A percentile compares a stretch with the other conserved stretches of the same genome.
Evolutionary conservation across 2,888 invertebrate genomes (phyloP).

Genomic region (Noctua fimbriata): DNA sequence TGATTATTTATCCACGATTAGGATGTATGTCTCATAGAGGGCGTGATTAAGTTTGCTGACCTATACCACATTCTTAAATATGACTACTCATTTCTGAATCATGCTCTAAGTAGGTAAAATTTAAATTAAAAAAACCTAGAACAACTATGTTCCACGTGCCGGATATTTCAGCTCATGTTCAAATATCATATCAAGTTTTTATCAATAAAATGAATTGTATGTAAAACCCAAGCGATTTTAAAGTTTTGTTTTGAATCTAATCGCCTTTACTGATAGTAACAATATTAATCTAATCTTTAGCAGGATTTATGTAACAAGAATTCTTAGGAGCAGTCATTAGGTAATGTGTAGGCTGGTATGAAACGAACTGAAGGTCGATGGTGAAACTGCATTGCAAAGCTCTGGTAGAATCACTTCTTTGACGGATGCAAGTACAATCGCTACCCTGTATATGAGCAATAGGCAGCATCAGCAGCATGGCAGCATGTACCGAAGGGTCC

Average conservation of each 20-base stretch:
- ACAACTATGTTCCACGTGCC: background rate
- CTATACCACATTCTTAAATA: background rate
- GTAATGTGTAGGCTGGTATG: slow-evolving; percentile 2
- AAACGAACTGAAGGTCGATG: background rate
- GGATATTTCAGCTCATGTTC: slow-evolving; percentile 18
- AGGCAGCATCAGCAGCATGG: no score
- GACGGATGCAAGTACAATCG: no score
- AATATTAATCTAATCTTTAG: slow-evolving; percentile 47
- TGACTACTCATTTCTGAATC: background rate
- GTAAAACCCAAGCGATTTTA: slow-evolving; percentile 35
- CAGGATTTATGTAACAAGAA: slow-evolving; percentile 38
- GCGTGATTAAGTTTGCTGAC: background rate
- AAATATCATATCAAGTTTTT: slow-evolving; percentile 29
- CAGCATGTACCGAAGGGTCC: no score
- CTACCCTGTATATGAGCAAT: no score
- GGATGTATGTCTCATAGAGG: background rate
- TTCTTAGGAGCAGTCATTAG: slow-evolving; percentile 16
- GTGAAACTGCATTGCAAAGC: background rate
- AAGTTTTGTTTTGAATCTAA: slow-evolving; percentile 60
- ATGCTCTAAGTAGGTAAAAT: background rate
- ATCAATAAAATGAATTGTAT: slow-evolving; percentile 50
- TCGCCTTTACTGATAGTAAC: slow-evolving; percentile 41
- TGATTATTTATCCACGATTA: background rate
- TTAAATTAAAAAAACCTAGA: background rate
- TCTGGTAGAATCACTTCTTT: no score